Evolutionary conservation across 2,888 invertebrate species (phyloP), one percentile per base, ranked within the genome.

Genomic region (Pyralis farinalis): DNA sequence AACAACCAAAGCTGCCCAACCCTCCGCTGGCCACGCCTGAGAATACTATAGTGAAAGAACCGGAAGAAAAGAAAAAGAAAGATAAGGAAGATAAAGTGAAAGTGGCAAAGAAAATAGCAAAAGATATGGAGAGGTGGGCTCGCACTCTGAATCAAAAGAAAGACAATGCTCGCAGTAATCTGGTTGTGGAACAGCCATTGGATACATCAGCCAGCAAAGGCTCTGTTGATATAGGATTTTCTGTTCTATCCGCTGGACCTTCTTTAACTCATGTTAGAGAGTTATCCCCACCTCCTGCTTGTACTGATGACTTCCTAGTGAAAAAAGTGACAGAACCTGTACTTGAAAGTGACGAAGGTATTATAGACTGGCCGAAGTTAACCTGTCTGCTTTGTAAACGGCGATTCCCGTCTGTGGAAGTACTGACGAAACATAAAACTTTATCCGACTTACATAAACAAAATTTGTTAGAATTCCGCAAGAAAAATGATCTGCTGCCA

Each of bases 121-220:
- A 98, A 86, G 94, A 92, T 54, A 92, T 92, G 92, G 92, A 92
- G 49, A 79, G 92, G 40, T 99, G 99, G 99, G 99, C 99, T 0
- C 97, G 98, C 62, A 97, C 97, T 7, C 86, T 98, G 50, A 99
- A 99, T 74, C 98, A 98, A 74, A 97, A 97, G 84, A 98, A 98
- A 73, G 96, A 97, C 78, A 85, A 82, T 59, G 87, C 88, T 35
- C 71, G 77, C 9, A 81, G 77, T 34, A 87, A 86, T 44, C 58
- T 80, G 47, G 85, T 88, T 0, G 84, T 86, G 63, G 90, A 90
- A 43, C 85, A 89, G 41, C 78, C 85, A 0, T 58, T 80, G 31
- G 86, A 85, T 34, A 81, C 76, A 0, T 78, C 87, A 0, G 87
- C 90, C 0, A 91, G 91, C 43, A 91, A 93, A 47, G 96, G 95